Conservation (phyloP, 1,140 invertebrate species). For the Popillia japonica region DNA sequence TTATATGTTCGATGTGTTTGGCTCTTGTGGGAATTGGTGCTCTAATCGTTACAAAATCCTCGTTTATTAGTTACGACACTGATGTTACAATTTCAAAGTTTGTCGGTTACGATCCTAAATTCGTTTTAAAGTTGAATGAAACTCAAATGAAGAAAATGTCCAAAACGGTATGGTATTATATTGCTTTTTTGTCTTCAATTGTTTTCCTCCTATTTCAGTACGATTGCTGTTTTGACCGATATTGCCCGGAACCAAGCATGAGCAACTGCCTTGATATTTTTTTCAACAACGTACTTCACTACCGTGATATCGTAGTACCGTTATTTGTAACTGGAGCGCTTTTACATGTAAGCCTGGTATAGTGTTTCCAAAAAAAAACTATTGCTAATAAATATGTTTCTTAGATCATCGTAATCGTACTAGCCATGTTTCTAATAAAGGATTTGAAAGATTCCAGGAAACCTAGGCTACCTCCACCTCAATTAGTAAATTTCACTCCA, state of each 20-base stretch:
- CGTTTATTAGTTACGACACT: neutral
- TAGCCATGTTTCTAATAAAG: neutral
- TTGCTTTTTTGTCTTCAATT: neutral
- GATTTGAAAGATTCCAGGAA: neutral
- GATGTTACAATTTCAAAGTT: neutral
- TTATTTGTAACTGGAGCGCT: neutral
- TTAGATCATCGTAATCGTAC: neutral
- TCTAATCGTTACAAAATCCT: neutral
- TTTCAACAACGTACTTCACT: neutral
- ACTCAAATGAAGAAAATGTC: neutral
- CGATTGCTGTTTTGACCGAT: neutral
- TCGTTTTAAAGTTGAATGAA: neutral
- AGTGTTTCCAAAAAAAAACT: neutral
- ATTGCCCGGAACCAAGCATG: neutral
- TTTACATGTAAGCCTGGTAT: neutral
- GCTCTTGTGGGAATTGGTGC: neutral
- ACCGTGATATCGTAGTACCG: neutral
- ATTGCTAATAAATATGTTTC: neutral
- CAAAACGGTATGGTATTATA: too few species aligned
- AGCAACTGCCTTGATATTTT: too few species aligned
- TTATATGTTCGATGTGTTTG: neutral
- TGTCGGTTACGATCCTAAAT: neutral
- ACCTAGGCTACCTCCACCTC: neutral
- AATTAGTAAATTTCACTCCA: too few species aligned
- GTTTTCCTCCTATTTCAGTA: neutral